Evolutionary conservation across 2,888 invertebrate genomes (phyloP).

Genomic region (Tetropium fuscum): DNA sequence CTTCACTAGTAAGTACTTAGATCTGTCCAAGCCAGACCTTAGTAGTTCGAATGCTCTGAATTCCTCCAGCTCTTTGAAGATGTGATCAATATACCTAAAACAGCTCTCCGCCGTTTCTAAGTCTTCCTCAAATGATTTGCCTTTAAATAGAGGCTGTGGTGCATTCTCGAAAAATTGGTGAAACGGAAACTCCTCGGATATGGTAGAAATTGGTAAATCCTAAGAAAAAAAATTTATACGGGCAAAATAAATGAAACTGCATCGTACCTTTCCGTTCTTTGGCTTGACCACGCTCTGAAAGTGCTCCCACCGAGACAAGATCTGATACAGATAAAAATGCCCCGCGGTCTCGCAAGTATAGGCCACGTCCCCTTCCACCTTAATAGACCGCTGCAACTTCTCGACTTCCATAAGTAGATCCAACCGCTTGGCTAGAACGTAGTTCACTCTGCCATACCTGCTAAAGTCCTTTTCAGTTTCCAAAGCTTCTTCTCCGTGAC

Average conservation of each 20-base stretch:
- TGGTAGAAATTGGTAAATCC: constrained; percentile 61
- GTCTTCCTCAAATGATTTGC: constrained; percentile 81
- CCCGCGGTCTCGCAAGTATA: constrained; percentile 99
- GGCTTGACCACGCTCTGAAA: constrained; percentile 77
- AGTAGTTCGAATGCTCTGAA: constrained; percentile 98
- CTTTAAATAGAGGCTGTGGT: constrained; percentile 92
- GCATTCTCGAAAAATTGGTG: constrained; percentile 93
- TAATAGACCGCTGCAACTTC: constrained; percentile 86
- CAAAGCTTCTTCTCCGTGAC: constrained; percentile 98
- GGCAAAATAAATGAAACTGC: constrained; percentile 15
- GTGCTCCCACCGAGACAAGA: constrained; percentile 92
- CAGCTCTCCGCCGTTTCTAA: constrained; percentile 92
- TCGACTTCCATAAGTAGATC: constrained; percentile 90
- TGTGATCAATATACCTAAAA: constrained; percentile 93
- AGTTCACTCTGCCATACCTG: constrained; percentile 84
- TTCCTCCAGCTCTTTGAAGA: constrained; percentile 97
- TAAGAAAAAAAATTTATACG: neutral
- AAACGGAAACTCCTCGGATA: constrained; percentile 92
- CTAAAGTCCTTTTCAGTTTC: constrained; percentile 99
- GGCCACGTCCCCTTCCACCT: constrained; percentile 88
- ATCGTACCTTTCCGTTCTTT: constrained; percentile 61
- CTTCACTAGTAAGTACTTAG: constrained; percentile 95
- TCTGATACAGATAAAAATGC: constrained; percentile 96
- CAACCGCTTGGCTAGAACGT: constrained; percentile 93
- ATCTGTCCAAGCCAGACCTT: constrained; percentile 94